Base-by-base conservation (phyloP, 2,797 vertebrate species). In the Poecilia wingei region DNA sequence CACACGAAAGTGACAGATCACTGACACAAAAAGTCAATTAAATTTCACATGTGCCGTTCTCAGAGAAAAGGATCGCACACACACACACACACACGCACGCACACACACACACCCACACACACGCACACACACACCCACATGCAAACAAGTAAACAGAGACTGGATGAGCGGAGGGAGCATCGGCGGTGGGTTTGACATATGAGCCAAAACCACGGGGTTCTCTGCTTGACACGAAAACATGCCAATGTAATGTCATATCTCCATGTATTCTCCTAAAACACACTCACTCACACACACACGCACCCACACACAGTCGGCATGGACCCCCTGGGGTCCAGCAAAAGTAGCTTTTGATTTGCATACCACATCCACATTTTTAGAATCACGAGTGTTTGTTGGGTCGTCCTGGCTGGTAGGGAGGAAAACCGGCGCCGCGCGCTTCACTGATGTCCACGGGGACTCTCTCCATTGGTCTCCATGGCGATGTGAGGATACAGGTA, bases 111-210 rank as follows among this genome's bases (percentile, higher is more conserved):
- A 36, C 33, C 55, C 76, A 81, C 79, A 70, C 71, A 59, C 41
- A 41, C 45, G 4, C 14, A 1, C 46, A 18, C 46, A 0, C 46
- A 4, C 14, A 14, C 46, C 0, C 45, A 16, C 45, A 0, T 12
- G 79, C 78, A 66, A 72, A 55, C 64, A 36, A 57, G 59, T 49
- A 28, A 46, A 66, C 51, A 41, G 74, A 66, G 20, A 74, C 22
- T 6, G 33, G 53, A 75, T 68, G 74, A 79, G 78, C n/a, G 82
- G 12, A 74, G 69, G 80, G 76, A 72, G 49, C 8, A 47, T 77
- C 66, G 20, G 41, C 76, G 88, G 85, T 83, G 81, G 82, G 85
- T 86, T 82, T 92, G 86, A 91, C 87, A 86, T 87, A 92, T 88
- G 89, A 89, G 82, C 74, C 83, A 80, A 81, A 89, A 81, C 90